These are phyloP conservation scores for Chaetura pelagica DNA, from an alignment of 2,113 vertebrate genomes.

Conservation along the genomic window DNA sequence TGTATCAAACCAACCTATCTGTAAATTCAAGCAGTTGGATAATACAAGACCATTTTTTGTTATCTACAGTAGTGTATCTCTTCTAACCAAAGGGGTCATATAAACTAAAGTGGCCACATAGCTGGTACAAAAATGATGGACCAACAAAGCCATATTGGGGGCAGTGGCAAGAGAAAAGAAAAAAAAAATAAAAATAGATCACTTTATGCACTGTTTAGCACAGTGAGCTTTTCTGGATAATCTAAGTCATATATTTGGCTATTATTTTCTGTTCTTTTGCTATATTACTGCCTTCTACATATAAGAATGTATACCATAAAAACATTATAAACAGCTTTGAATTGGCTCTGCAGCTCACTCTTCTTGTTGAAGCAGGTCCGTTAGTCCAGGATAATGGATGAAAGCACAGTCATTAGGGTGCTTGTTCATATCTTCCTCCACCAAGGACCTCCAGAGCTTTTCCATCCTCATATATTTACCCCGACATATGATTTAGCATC, in stretches of 20 bases:
- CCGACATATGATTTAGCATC: background rate
- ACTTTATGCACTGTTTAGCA: background rate
- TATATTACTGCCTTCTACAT: background rate
- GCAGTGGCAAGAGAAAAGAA: too few species aligned
- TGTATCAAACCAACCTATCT: background rate
- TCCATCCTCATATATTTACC: background rate
- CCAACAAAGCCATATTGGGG: background rate
- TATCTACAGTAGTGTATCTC: background rate
- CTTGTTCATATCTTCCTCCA: background rate
- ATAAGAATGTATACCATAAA: background rate
- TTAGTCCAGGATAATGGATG: background rate
- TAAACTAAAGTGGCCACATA: background rate
- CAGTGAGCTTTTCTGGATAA: background rate
- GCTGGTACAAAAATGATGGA: background rate
- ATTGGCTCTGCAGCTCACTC: background rate
- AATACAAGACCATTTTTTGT: background rate
- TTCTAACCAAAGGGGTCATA: background rate
- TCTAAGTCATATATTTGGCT: background rate
- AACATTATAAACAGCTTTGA: background rate
- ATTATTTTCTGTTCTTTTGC: background rate
- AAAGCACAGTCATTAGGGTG: background rate
- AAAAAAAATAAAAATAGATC: background rate
- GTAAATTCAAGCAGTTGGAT: background rate
- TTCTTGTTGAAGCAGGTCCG: background rate
- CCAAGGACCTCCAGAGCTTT: background rate